A percentile compares a stretch with the other conserved stretches of the same genome.
phyloP scores from a whole-genome alignment of 2,113 vertebrate species.

The Cephalopholis sonnerati region DNA sequence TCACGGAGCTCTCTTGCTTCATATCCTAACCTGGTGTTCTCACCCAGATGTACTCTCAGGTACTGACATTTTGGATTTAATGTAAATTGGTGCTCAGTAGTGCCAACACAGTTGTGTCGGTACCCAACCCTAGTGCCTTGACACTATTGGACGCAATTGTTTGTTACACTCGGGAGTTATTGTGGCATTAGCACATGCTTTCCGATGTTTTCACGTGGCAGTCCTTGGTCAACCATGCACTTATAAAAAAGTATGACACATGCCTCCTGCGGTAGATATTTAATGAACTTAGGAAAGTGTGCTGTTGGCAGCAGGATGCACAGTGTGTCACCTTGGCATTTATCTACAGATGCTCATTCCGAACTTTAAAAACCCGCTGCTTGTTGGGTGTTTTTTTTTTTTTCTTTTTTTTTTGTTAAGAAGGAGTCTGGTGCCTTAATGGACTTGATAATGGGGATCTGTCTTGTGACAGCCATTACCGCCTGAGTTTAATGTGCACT shows the following conservation, averaged over 20 bases:
- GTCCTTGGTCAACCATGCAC: not conserved
- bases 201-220: not conserved
- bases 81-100: no score
- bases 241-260: not conserved
- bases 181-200: not conserved
- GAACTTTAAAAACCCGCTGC: conserved; percentile 52
- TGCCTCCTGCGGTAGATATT: conserved; percentile 4
- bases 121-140: not conserved
- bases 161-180: not conserved
- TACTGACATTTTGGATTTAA: no score
- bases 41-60: no score
- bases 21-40: no score
- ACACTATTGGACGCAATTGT: not conserved
- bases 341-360: conserved; percentile 52
- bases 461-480: conserved; percentile 78
- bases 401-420: not conserved
- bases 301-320: conserved; percentile 23
- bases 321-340: conserved; percentile 64
- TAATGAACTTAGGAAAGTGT: conserved; percentile 21
- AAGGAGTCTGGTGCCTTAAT: conserved; percentile 66
- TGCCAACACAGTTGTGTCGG: no score
- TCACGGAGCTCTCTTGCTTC: no score
- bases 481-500: conserved; percentile 78
- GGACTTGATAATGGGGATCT: conserved; percentile 78
- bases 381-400: conserved; percentile 21